Conservation (phyloP, 2,888 invertebrate species). For the Enchytraeus crypticus region DNA sequence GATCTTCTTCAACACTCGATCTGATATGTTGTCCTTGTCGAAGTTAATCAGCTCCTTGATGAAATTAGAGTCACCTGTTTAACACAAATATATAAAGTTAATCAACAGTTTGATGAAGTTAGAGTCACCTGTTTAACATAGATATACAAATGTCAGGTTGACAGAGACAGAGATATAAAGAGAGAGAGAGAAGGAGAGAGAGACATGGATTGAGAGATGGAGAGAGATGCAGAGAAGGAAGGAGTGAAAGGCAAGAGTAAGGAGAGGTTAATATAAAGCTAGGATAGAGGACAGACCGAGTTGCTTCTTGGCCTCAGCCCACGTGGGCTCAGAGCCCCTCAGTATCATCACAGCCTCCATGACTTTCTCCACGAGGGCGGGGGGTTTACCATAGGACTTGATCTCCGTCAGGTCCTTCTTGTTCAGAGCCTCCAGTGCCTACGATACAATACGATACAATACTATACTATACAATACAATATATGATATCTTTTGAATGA, state of each 20-base stretch:
- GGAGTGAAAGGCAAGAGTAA: too few relatives aligned
- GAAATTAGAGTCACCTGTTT: constrained; percentile 47
- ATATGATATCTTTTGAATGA: too few relatives aligned
- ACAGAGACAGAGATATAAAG: too few relatives aligned
- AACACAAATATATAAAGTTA: neutral
- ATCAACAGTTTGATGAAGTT: constrained; percentile 24
- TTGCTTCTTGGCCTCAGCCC: constrained; percentile 78
- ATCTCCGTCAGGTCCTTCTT: constrained; percentile 82
- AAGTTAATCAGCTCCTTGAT: constrained; percentile 64
- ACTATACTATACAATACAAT: too few relatives aligned
- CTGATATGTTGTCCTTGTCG: constrained; percentile 77
- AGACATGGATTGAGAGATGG: too few relatives aligned
- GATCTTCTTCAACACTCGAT: constrained; percentile 72
- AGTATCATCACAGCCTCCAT: constrained; percentile 82
- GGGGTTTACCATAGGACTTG: constrained; percentile 78
- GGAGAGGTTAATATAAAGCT: too few relatives aligned
- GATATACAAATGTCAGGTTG: neutral
- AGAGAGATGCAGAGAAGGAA: too few relatives aligned
- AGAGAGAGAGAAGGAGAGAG: too few relatives aligned
- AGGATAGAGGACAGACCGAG: too few relatives aligned
- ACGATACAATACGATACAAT: too few relatives aligned
- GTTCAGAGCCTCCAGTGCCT: constrained; percentile 68
- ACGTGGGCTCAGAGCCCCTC: constrained; percentile 67
- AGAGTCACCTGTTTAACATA: constrained; percentile 39
- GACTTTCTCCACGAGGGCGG: constrained; percentile 71